These are phyloP conservation scores for Pristis pectinata DNA, from an alignment of 2,797 vertebrate species.

Conservation along the genomic window DNA sequence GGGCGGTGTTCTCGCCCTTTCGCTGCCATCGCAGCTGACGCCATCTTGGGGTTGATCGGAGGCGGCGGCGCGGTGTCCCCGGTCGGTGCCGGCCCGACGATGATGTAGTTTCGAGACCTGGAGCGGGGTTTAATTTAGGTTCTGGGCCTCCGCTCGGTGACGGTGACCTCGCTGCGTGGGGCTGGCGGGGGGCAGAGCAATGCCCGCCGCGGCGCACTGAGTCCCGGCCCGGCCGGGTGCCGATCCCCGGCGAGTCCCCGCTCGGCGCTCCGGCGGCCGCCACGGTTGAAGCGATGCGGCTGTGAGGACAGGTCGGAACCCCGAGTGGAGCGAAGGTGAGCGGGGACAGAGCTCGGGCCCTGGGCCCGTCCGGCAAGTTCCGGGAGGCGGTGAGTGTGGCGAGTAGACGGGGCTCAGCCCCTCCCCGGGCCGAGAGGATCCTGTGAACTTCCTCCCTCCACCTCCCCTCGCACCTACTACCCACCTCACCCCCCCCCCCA, in stretches of 20 bases:
- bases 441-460: background rate
- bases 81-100: background rate
- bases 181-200: background rate
- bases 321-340: conserved; percentile 1
- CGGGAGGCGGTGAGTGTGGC: background rate
- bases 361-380: too few species aligned
- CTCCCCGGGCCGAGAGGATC: background rate
- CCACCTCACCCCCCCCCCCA: background rate
- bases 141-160: background rate
- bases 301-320: background rate
- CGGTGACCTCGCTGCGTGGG: background rate
- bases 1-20: background rate
- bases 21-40: background rate
- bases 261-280: background rate
- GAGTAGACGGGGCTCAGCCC: background rate
- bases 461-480: too few species aligned
- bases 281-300: background rate
- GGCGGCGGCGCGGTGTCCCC: background rate
- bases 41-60: background rate
- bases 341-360: too few species aligned
- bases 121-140: background rate
- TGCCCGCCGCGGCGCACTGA: background rate
- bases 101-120: background rate
- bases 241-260: background rate
- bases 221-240: background rate